phyloP scores from a whole-genome alignment of 2,797 vertebrate species.

The Clamator glandarius region DNA sequence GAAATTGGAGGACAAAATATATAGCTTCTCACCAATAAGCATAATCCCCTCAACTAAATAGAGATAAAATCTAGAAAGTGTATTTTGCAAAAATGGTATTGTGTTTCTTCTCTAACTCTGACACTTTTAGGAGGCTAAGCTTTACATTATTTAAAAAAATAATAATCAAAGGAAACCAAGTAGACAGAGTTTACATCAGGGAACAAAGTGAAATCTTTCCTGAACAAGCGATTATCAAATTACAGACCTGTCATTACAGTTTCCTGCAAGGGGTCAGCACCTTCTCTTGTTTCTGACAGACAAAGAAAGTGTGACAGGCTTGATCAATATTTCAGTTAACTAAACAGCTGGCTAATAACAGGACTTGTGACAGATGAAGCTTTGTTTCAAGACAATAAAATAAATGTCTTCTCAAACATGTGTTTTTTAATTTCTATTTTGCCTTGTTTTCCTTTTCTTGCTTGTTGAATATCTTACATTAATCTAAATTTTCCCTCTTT shows the following conservation, averaged over 20 bases:
- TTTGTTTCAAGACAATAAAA: constrained; percentile 61
- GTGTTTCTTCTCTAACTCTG: not conserved
- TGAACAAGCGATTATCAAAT: constrained; percentile 71
- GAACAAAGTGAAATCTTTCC: constrained; percentile 64
- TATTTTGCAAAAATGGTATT: not conserved
- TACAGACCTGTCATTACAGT: constrained; percentile 52
- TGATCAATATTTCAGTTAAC: constrained; percentile 73
- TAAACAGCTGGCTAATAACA: constrained; percentile 72
- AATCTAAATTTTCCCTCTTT: not conserved
- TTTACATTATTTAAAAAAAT: not conserved
- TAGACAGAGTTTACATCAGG: not conserved
- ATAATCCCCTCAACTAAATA: not conserved
- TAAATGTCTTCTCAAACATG: not conserved
- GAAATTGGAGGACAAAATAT: not conserved
- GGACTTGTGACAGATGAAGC: constrained; percentile 9
- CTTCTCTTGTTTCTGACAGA: constrained; percentile 60
- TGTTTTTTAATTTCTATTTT: not conserved
- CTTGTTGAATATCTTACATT: not conserved
- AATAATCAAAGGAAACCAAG: constrained; percentile 15
- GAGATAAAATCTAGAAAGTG: not conserved
- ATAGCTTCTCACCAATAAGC: not conserved
- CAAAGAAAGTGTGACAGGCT: constrained; percentile 58
- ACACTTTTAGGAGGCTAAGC: constrained; percentile 8
- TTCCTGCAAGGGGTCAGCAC: constrained; percentile 70
- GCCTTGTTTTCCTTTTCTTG: not conserved